Evolutionary conservation across 1,140 invertebrate genomes (phyloP).

Genomic region (Capitella teleta): DNA sequence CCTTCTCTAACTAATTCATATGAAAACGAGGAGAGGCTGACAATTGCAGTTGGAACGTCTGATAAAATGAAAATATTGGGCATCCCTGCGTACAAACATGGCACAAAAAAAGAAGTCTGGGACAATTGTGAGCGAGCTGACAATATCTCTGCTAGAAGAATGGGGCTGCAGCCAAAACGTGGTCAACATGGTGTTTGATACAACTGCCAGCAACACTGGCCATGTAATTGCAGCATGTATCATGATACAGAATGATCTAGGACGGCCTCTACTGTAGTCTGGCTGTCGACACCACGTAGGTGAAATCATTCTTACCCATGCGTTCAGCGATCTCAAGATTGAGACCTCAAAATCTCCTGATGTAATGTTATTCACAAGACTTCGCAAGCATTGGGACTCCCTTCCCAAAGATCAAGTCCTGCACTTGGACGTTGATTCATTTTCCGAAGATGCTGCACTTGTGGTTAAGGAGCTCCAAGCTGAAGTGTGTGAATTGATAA

Average conservation of each 20-base stretch:
- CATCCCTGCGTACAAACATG: background rate
- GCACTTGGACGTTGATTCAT: no score
- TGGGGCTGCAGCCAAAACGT: background rate
- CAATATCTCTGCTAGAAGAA: background rate
- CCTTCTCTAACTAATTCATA: background rate
- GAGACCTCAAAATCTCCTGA: conserved; percentile 2
- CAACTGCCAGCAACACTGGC: conserved; percentile 5
- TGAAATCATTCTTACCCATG: conserved; percentile 3
- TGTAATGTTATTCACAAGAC: background rate
- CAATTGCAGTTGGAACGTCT: background rate
- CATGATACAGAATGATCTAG: background rate
- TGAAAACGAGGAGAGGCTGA: background rate
- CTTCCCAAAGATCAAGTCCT: no score
- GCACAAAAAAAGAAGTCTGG: conserved; percentile 4
- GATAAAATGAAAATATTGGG: background rate
- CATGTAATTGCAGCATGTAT: background rate
- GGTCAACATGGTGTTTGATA: conserved; percentile 1
- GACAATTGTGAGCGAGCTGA: background rate
- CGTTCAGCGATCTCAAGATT: background rate
- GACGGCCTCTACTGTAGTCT: conserved; percentile 1
- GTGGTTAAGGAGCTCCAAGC: no score
- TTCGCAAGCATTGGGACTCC: background rate
- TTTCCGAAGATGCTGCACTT: no score
- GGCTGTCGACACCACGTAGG: conserved; percentile 3
- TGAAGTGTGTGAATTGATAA: no score